Percentiles rank a stretch among this genome's conserved stretches.
Evolutionary conservation across 2,797 vertebrate genomes (phyloP).

Genomic region (Macropus fuliginosus): DNA sequence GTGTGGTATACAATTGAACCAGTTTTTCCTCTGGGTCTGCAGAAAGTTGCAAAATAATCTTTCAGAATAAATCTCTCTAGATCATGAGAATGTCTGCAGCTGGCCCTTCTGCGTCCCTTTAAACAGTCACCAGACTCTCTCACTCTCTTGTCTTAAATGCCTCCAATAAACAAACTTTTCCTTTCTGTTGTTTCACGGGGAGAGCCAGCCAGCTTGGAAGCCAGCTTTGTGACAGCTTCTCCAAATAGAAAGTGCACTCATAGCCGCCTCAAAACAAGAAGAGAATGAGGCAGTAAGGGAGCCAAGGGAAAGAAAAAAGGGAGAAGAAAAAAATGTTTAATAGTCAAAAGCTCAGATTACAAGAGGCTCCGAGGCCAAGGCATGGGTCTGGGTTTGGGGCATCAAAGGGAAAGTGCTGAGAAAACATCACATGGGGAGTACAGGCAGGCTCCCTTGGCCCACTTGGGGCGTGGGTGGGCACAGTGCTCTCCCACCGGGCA

Average conservation of each 20-base stretch:
- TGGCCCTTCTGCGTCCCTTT: not conserved
- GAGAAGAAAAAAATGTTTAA: not conserved
- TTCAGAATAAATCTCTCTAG: not conserved
- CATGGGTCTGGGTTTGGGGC: not conserved
- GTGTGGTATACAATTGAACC: not conserved
- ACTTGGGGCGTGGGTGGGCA: not conserved
- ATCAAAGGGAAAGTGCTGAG: not conserved
- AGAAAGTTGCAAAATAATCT: not conserved
- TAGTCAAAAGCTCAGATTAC: not conserved
- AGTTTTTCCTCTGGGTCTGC: not conserved
- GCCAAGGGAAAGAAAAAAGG: not conserved
- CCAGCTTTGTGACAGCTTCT: not conserved
- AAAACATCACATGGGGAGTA: not conserved
- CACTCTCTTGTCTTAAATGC: not conserved
- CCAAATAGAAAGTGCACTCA: not conserved
- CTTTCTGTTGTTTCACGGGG: not conserved
- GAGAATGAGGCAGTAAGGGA: not conserved
- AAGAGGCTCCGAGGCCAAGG: not conserved
- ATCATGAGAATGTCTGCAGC: not conserved
- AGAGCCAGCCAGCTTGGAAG: not conserved
- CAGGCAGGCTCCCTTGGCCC: not conserved
- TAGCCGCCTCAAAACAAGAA: not conserved
- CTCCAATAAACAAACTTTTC: constrained; percentile 6
- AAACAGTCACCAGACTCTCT: not conserved
- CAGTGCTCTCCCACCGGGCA: not conserved